Evolutionary conservation across 2,797 vertebrate species (phyloP).

Genomic region (Cheirogaleus major): DNA sequence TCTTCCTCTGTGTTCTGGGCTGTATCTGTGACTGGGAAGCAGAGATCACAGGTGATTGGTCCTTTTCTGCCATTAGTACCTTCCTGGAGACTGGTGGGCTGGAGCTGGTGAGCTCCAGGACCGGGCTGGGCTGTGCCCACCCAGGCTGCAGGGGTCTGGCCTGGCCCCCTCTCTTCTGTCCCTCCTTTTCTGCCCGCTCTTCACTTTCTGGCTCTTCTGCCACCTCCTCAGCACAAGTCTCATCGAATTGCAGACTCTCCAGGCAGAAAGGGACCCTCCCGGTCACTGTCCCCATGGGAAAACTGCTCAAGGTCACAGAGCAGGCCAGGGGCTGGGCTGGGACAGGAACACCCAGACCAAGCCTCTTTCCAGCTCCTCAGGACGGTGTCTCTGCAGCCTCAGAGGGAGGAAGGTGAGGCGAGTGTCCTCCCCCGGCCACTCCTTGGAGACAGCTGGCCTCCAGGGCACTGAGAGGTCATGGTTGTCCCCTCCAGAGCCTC

Average conservation of each 20-base stretch:
- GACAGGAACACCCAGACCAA: background rate
- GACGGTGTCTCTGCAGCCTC: background rate
- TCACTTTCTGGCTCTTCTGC: background rate
- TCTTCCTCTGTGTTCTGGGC: background rate
- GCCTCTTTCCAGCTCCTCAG: background rate
- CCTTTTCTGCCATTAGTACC: background rate
- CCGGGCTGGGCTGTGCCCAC: background rate
- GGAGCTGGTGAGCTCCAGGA: background rate
- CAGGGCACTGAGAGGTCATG: rapidly evolving
- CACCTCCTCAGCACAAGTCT: background rate
- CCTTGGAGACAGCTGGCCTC: background rate
- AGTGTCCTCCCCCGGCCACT: background rate
- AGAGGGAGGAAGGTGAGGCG: background rate
- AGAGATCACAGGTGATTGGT: rapidly evolving
- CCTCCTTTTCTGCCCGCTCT: background rate
- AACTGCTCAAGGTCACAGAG: slow-evolving; percentile 13
- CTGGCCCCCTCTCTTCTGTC: background rate
- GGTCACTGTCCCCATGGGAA: background rate
- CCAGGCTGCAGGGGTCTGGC: background rate
- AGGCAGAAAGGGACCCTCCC: background rate
- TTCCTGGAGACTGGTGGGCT: background rate
- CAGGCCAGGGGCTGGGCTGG: background rate
- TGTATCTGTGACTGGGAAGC: background rate
- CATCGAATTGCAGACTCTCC: background rate
- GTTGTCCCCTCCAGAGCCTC: background rate